Percentiles rank a stretch among this genome's conserved stretches.
Conservation (phyloP, 2,797 vertebrate genomes). For the Rhynchotus rufescens region DNA sequence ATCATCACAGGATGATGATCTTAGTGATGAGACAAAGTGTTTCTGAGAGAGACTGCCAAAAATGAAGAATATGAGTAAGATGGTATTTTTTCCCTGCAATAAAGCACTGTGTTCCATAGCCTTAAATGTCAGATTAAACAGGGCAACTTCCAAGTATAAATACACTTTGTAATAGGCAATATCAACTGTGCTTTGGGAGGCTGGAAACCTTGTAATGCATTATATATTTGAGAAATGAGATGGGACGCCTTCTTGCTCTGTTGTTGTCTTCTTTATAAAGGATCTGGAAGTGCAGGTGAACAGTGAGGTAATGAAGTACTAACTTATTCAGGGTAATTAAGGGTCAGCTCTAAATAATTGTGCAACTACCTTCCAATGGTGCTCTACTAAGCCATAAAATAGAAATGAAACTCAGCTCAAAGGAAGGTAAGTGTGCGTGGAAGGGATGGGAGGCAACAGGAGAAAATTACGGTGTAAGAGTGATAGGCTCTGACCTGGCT, state of each 20-base stretch:
- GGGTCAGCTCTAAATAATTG: not conserved
- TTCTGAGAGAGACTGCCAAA: conserved; percentile 56
- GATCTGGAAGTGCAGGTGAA: conserved; percentile 26
- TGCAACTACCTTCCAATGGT: not conserved
- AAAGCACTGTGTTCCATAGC: conserved; percentile 33
- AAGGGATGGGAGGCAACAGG: not conserved
- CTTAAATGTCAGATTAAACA: conserved; percentile 58
- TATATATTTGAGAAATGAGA: not conserved
- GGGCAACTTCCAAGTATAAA: conserved; percentile 44
- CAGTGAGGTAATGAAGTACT: not conserved
- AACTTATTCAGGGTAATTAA: not conserved
- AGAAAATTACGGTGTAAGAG: not conserved
- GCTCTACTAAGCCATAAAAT: not conserved
- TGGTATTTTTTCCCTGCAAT: not conserved
- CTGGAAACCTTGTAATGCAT: not conserved
- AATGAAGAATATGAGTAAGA: conserved; percentile 60
- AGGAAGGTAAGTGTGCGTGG: not conserved
- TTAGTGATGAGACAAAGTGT: conserved; percentile 37
- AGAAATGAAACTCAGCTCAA: not conserved
- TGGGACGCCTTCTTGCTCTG: not conserved
- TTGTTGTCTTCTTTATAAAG: not conserved
- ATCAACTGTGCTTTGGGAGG: conserved; percentile 22
- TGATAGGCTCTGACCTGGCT: not conserved
- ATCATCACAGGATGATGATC: conserved; percentile 62
- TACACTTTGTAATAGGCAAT: conserved; percentile 13